Evolutionary conservation across 2,113 vertebrate species (phyloP).

Genomic region (Embiotoca jacksoni): DNA sequence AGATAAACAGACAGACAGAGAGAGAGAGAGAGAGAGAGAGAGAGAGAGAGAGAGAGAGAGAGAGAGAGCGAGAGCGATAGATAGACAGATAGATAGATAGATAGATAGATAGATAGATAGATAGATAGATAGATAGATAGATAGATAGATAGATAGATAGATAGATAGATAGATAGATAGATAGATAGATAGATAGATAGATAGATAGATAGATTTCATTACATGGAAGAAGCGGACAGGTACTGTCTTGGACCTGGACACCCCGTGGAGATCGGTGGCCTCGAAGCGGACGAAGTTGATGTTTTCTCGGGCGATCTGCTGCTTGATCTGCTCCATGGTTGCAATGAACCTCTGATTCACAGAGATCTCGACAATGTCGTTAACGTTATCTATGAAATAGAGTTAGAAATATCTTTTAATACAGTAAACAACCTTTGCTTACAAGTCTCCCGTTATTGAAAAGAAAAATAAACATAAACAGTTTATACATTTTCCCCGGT

Average conservation of each 20-base stretch:
- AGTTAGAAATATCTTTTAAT: no score
- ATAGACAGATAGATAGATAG: neutral
- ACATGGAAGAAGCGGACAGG: slow-evolving; percentile 94
- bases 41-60: neutral
- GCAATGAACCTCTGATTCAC: slow-evolving; percentile 79
- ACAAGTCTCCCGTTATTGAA: no score
- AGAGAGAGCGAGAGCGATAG: neutral
- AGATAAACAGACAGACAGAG: no score
- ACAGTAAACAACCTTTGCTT: no score
- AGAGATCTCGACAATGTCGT: slow-evolving; percentile 66
- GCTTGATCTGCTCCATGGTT: slow-evolving; percentile 91
- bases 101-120: neutral
- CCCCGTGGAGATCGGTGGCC: slow-evolving; percentile 93
- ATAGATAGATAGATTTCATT: slow-evolving; percentile 45
- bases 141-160: no score
- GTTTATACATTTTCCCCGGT: no score
- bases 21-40: neutral
- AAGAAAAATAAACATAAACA: no score
- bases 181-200: neutral
- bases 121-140: no score
- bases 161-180: neutral
- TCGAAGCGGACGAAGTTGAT: slow-evolving; percentile 93
- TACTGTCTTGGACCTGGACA: slow-evolving; percentile 93
- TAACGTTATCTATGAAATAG: slow-evolving; percentile 75
- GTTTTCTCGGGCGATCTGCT: slow-evolving; percentile 90